Evolutionary conservation across 2,113 vertebrate species (phyloP).

Genomic region (Chunga burmeisteri): DNA sequence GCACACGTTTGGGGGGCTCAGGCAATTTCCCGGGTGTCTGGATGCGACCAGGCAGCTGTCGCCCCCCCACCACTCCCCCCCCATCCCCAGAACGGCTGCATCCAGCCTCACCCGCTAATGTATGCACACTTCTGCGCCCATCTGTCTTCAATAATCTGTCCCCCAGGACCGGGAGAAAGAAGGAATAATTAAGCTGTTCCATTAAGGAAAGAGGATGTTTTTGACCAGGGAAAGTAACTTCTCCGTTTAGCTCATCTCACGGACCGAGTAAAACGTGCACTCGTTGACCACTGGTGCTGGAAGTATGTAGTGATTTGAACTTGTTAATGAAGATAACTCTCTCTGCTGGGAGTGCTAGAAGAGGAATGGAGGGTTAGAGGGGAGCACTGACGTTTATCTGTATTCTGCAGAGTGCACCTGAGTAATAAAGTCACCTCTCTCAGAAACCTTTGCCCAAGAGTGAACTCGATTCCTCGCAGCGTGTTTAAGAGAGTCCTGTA

Average conservation of each 20-base stretch:
- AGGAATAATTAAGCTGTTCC: slow-evolving; percentile 56
- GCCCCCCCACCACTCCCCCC: background rate
- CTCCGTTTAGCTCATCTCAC: background rate
- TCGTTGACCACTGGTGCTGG: background rate
- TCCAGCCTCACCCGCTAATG: background rate
- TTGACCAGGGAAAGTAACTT: slow-evolving; percentile 11
- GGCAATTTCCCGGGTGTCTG: background rate
- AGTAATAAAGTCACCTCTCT: slow-evolving; percentile 64
- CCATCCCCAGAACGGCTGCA: fast-evolving
- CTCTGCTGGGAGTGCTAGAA: background rate
- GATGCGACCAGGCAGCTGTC: background rate
- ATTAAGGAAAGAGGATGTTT: slow-evolving; percentile 9
- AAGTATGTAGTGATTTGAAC: background rate
- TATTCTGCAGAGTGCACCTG: slow-evolving; percentile 37
- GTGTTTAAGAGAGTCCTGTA: slow-evolving; percentile 42
- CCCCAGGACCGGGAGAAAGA: background rate
- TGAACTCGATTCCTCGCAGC: slow-evolving; percentile 37
- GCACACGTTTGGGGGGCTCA: fast-evolving
- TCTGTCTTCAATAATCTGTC: slow-evolving; percentile 58
- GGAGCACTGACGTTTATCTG: slow-evolving; percentile 41
- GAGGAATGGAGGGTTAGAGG: background rate
- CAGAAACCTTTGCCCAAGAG: slow-evolving; percentile 60
- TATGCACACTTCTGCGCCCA: slow-evolving; percentile 40
- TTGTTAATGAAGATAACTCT: slow-evolving; percentile 28
- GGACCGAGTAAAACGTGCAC: fast-evolving